Evolutionary conservation across 2,113 vertebrate genomes (phyloP).

Genomic region (Zeus faber): DNA sequence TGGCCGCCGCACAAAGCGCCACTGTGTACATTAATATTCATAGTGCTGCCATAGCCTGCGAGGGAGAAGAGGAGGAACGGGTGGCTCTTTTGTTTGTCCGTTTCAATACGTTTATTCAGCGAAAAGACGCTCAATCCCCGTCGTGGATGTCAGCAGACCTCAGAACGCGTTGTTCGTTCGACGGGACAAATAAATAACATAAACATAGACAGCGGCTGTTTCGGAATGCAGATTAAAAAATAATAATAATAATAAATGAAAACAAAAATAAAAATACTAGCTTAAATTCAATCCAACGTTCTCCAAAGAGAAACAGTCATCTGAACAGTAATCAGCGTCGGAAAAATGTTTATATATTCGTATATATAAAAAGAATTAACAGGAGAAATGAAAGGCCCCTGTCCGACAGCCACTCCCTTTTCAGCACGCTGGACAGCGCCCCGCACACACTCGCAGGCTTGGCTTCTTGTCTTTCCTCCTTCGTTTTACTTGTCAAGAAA

Average conservation of each 20-base stretch:
- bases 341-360: too few relatives aligned
- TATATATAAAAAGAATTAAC: not conserved
- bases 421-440: constrained; percentile 81
- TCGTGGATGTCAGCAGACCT: constrained; percentile 72
- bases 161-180: constrained; percentile 53
- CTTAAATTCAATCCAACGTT: too few relatives aligned
- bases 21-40: constrained; percentile 86
- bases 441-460: constrained; percentile 31
- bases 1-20: constrained; percentile 80
- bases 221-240: too few relatives aligned
- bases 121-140: constrained; percentile 67
- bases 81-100: constrained; percentile 82
- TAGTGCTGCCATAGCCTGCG: constrained; percentile 78
- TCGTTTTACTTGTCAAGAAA: constrained; percentile 51
- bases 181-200: constrained; percentile 19
- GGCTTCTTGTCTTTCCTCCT: constrained; percentile 50
- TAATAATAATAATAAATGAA: too few relatives aligned
- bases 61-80: constrained; percentile 80
- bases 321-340: too few relatives aligned
- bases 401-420: constrained; percentile 72
- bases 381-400: constrained; percentile 31
- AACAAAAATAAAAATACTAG: too few relatives aligned
- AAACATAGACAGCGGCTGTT: not conserved
- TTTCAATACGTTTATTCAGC: constrained; percentile 85
- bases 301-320: too few relatives aligned